Evolutionary conservation across 2,113 vertebrate species (phyloP).

Genomic region (Dipodomys stephensi): DNA sequence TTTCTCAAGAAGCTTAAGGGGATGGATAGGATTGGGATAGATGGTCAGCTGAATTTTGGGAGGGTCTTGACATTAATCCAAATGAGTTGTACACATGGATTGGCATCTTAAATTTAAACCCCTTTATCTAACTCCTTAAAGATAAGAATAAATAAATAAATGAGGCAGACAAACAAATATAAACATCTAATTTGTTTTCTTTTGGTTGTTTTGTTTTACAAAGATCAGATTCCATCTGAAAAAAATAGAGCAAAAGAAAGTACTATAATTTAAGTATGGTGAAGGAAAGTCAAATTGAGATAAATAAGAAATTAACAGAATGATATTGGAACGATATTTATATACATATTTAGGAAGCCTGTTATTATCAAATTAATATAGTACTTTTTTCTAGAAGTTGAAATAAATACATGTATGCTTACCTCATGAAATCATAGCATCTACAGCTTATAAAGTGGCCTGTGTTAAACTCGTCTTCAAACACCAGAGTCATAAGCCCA

Average conservation of each 20-base stretch:
- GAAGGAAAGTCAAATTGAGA: background rate
- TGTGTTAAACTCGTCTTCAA: background rate
- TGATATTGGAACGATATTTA: background rate
- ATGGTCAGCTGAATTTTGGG: too few relatives aligned
- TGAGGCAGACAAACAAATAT: background rate
- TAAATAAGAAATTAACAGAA: background rate
- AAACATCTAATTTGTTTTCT: background rate
- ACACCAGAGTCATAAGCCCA: background rate
- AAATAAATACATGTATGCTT: constrained; percentile 10
- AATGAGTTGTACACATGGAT: too few relatives aligned
- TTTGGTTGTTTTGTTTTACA: background rate
- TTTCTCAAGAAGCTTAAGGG: background rate
- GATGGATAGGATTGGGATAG: too few relatives aligned
- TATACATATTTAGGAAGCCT: background rate
- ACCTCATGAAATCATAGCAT: background rate
- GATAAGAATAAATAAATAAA: too few relatives aligned
- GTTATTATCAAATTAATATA: background rate
- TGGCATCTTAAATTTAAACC: too few relatives aligned
- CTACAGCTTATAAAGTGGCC: background rate
- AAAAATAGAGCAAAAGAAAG: background rate
- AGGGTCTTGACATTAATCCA: too few relatives aligned
- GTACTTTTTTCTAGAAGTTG: background rate
- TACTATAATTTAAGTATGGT: background rate
- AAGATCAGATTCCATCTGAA: background rate
- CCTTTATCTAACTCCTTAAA: too few relatives aligned